Conservation (phyloP, 2,113 vertebrate genomes). For the Chaetops frenatus region DNA sequence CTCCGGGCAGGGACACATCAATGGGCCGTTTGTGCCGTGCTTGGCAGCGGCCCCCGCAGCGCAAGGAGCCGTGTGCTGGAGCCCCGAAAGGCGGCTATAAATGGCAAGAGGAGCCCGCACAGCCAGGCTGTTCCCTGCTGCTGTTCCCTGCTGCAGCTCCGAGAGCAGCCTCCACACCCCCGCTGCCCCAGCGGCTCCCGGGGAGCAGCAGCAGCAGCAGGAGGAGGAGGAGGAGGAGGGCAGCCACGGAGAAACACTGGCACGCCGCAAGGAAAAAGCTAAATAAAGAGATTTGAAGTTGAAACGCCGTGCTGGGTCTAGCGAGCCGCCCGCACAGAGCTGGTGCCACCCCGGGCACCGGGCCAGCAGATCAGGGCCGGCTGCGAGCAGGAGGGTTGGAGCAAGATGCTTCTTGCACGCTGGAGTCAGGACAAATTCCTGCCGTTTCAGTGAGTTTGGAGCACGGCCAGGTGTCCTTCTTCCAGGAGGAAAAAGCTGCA, state of each 20-base stretch:
- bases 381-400: background rate
- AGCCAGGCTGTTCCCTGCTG: background rate
- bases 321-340: background rate
- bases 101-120: conserved; percentile 9
- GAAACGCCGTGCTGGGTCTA: background rate
- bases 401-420: background rate
- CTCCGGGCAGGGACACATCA: background rate
- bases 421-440: background rate
- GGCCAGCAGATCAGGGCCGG: background rate
- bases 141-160: background rate
- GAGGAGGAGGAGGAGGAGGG: background rate
- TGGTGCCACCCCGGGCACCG: fast-evolving
- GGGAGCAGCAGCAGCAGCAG: background rate
- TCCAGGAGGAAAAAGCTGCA: conserved; percentile 4
- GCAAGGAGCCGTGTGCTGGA: background rate
- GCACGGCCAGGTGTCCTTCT: background rate
- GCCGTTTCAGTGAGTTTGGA: background rate
- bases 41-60: background rate
- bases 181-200: background rate
- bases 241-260: background rate
- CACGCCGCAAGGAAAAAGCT: background rate
- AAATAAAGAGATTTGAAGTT: background rate
- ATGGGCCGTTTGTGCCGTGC: conserved; percentile 37
- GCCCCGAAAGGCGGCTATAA: background rate
- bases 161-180: background rate